Evolutionary conservation across 2,113 vertebrate genomes (phyloP).

Genomic region (Monarcha castaneiventris): DNA sequence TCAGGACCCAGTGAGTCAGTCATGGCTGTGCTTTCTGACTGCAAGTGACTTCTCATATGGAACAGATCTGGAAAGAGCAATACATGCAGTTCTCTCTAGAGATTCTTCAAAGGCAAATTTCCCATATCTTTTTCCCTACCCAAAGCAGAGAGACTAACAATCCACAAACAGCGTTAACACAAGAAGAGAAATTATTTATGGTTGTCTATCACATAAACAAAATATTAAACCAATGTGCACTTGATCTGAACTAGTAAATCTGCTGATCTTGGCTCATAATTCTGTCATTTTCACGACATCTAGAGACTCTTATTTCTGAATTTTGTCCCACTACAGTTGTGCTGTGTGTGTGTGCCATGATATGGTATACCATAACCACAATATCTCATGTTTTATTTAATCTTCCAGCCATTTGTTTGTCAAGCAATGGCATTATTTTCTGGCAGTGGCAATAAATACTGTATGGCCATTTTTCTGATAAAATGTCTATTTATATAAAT

Average conservation of each 20-base stretch:
- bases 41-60: neutral
- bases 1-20: neutral
- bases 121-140: neutral
- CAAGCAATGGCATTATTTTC: neutral
- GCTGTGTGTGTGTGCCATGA: fast-evolving
- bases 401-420: neutral
- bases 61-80: neutral
- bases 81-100: neutral
- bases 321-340: neutral
- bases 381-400: neutral
- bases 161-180: neutral
- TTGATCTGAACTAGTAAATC: neutral
- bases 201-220: neutral
- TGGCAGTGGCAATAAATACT: neutral
- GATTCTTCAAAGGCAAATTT: neutral
- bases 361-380: neutral
- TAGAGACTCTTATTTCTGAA: neutral
- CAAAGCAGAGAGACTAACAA: neutral
- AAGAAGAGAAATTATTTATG: neutral
- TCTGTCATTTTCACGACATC: neutral
- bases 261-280: neutral
- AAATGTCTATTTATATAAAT: neutral
- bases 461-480: neutral
- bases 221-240: neutral
- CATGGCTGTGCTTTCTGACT: neutral